A percentile compares a stretch with the other conserved stretches of the same genome.
Conservation (phyloP, 2,113 vertebrate species). For the Chloebia gouldiae region DNA sequence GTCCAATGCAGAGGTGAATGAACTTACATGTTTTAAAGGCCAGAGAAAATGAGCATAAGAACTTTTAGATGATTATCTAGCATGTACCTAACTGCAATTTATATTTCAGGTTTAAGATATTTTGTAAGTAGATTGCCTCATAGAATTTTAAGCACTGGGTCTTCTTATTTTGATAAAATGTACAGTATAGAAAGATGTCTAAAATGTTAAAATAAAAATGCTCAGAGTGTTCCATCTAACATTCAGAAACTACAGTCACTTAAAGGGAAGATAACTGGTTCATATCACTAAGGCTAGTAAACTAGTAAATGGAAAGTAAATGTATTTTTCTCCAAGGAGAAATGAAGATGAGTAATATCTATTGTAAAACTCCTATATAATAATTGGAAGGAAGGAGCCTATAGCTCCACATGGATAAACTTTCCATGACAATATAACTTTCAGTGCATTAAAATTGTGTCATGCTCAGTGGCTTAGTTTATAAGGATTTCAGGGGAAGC, state of each 20-base stretch:
- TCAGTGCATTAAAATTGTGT: background rate
- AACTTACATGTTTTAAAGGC: background rate
- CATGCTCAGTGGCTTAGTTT: background rate
- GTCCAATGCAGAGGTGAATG: background rate
- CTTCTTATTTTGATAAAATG: background rate
- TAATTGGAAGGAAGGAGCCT: background rate
- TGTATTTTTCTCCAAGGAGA: background rate
- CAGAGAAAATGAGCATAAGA: background rate
- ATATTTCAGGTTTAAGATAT: background rate
- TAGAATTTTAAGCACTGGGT: background rate
- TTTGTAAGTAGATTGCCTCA: background rate
- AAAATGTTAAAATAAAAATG: background rate
- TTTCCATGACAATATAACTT: background rate
- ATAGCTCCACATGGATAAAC: background rate
- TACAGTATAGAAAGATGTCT: background rate
- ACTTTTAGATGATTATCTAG: background rate
- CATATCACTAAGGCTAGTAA: background rate
- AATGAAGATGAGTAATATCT: background rate
- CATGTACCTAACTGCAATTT: background rate
- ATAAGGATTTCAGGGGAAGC: background rate
- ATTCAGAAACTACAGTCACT: background rate
- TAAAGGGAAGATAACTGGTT: background rate
- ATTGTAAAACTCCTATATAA: background rate
- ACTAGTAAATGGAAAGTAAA: background rate
- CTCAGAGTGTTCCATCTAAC: background rate